Base-by-base conservation (phyloP, 2,888 invertebrate species). In the Drosophila gaucha region DNA sequence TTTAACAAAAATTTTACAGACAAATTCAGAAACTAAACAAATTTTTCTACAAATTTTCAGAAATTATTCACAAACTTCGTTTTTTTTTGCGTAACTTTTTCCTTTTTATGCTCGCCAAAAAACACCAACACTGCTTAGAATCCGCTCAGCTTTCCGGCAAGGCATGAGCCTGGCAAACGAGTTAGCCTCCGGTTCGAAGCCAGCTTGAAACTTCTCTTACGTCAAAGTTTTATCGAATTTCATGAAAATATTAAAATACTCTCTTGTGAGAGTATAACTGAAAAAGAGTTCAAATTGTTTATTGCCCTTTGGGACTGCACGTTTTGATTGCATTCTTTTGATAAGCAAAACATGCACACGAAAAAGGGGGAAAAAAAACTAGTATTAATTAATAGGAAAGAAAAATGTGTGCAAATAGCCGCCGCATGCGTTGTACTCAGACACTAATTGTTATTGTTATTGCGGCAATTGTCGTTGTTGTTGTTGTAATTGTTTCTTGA, bases 261-360 rank as follows among this genome's bases (percentile, higher is more conserved):
- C 14, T 1, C 9, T n/a, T 12, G 5, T 14, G 9, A 24, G 9
- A 41, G 31, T 12, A 47, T 5, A 3, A 12, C 14, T n/a, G 44
- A 20, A 24, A 12, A 31, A 62, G 8, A 47, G 28, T 18, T 51
- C n/a, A 46, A 54, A 60, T 44, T 56, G 58, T 57, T 31, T 52
- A 26, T 56, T 67, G 69, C 68, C 35, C 55, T 49, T 52, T 69
- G 31, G 6, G 38, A 38, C 59, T 60, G 52, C 60, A 56, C 55
- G 56, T 57, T 62, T 50, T 35, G 54, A 55, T 67, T 67, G 56
- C 60, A 57, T 65, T 62, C 64, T 47, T 8, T 55, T 73, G 84
- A 80, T 84, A 80, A 73, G 52, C 33, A 31, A 31, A 47, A 41
- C 41, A 0, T 39, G 18, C 31, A 36, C 9, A 24, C 9, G 38